A percentile compares a stretch with the other conserved stretches of the same genome.
phyloP scores from a whole-genome alignment of 2,113 vertebrate species.

The Malurus alboscapulatus region DNA sequence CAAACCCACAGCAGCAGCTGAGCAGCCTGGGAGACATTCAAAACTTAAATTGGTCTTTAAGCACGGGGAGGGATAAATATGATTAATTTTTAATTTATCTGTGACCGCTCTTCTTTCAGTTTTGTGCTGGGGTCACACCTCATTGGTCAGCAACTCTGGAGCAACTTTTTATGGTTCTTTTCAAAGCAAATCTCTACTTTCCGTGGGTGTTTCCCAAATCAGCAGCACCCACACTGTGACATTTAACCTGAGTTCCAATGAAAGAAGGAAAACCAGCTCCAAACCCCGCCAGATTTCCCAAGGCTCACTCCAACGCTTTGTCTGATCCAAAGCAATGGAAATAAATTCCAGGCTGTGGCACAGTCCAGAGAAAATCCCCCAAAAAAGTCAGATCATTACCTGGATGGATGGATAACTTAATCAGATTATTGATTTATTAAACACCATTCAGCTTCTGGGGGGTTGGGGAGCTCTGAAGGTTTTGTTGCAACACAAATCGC shows the following conservation, averaged over 20 bases:
- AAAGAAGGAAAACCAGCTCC: not conserved
- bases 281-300: not conserved
- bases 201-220: not conserved
- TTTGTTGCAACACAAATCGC: not conserved
- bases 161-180: not conserved
- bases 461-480: not conserved
- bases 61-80: not conserved
- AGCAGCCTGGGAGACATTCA: not conserved
- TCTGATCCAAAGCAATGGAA: not conserved
- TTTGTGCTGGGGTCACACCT: not conserved
- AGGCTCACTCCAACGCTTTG: fast-evolving
- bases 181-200: not conserved
- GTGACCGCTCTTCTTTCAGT: not conserved
- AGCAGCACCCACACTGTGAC: not conserved
- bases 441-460: not conserved
- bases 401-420: not conserved
- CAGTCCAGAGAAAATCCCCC: not conserved
- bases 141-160: not conserved
- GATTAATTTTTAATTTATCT: not conserved
- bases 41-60: not conserved
- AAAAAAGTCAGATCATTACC: not conserved
- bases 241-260: not conserved
- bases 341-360: not conserved
- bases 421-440: not conserved
- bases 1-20: not conserved